Conservation (phyloP, 2,113 vertebrate species). For the Xerus inauris region DNA sequence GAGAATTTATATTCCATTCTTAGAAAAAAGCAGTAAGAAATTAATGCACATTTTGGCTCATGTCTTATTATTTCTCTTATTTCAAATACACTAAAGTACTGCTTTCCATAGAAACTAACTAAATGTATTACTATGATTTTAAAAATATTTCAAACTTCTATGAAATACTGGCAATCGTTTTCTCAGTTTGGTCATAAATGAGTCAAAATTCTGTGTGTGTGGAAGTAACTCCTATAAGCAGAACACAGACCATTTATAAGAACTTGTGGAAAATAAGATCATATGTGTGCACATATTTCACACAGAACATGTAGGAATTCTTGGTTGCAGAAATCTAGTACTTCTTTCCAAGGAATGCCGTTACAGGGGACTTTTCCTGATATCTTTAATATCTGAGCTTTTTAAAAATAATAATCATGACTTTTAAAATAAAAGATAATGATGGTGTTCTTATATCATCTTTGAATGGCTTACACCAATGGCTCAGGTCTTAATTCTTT, state of each 20-base stretch:
- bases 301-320: background rate
- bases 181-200: background rate
- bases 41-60: background rate
- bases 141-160: background rate
- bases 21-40: conserved; percentile 5
- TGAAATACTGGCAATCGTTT: background rate
- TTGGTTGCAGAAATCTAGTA: background rate
- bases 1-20: background rate
- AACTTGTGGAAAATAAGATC: background rate
- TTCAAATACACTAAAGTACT: background rate
- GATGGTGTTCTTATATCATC: background rate
- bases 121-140: background rate
- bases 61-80: background rate
- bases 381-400: background rate
- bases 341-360: background rate
- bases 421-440: background rate
- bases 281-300: background rate
- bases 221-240: background rate
- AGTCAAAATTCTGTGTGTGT: background rate
- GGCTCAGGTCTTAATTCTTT: background rate
- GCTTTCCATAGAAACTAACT: background rate
- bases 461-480: background rate
- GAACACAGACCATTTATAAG: background rate
- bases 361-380: background rate
- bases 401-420: background rate